Evolutionary conservation across 1,140 invertebrate species (phyloP), one percentile per base, ranked within the genome.

Genomic region (Pogonomyrmex californicus): DNA sequence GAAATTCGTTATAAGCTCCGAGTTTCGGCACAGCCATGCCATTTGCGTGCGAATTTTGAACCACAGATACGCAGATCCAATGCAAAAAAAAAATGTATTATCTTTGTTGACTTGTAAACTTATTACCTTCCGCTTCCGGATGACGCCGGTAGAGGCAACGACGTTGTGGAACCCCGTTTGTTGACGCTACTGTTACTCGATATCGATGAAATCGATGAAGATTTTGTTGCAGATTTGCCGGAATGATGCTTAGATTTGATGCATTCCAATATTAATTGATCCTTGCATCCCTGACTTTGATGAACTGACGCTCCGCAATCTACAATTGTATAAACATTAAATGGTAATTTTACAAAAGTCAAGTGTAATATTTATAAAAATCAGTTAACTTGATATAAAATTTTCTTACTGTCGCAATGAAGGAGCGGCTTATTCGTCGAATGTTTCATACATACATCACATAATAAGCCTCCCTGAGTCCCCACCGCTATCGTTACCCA

Each of bases 281-380:
- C 98, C 94, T 98, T 98, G 94, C 98, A 99, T 4, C 97, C 96
- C 73, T 93, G 94, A 92, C 97, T 97, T 92, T 98, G 98, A 95
- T 99, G 98, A 60, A 98, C 97, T 79, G 97, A 98, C 83, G 97
- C 96, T 86, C 97, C 97, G 94, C 98, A 98, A 96, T 96, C 98
- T 83, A 23, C 23, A 23, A 66, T 62, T 75, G 17, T 70, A 86
- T 62, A 86, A 68, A 81, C 86, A 38, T 81, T 56, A 70, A 58
- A 12, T 51, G 6, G 3, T 47, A 36, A 12, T 58, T 58, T 9
- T 17, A 58, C n/a, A 54, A 58, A 76, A 60, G 14, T 77, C 33
- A 76, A 76, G 44, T 58, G 14, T 66, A 66, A 66, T n/a, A 47
- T 58, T 54, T 36, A 38, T 9, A 1, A 33, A 54, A 17, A 3